Conservation (phyloP, 2,888 invertebrate species). For the Patella pellucida region DNA sequence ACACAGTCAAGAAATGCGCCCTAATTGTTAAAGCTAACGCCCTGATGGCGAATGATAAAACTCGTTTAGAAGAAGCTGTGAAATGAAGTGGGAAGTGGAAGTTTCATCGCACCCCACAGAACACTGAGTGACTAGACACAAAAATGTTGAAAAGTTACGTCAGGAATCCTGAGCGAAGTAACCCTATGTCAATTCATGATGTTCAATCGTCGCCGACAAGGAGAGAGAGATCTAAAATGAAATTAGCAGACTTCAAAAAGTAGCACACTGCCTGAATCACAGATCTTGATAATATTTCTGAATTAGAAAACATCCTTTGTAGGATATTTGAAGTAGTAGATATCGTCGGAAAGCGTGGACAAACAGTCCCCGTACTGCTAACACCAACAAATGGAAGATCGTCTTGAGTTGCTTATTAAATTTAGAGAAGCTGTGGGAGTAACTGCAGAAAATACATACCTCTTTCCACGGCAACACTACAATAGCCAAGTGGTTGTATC, state of each 20-base stretch:
- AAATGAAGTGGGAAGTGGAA: background rate
- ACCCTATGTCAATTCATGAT: background rate
- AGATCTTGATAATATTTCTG: background rate
- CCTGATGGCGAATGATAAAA: background rate
- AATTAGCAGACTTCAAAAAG: background rate
- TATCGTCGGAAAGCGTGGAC: background rate
- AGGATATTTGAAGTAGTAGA: too few species aligned
- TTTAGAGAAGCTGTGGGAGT: background rate
- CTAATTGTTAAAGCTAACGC: background rate
- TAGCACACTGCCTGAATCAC: background rate
- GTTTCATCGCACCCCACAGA: background rate
- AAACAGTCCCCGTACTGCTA: background rate
- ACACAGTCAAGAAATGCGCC: background rate
- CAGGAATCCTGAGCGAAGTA: background rate
- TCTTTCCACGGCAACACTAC: background rate
- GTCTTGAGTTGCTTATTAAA: background rate
- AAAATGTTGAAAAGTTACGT: background rate
- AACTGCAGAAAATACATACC: background rate
- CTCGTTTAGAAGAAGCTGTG: background rate
- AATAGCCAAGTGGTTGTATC: background rate
- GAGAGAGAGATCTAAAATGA: background rate
- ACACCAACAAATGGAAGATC: background rate
- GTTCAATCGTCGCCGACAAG: background rate
- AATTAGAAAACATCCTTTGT: too few species aligned
- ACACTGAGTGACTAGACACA: background rate